Evolutionary conservation across 2,797 vertebrate species (phyloP).

Genomic region (Vireo griseus): DNA sequence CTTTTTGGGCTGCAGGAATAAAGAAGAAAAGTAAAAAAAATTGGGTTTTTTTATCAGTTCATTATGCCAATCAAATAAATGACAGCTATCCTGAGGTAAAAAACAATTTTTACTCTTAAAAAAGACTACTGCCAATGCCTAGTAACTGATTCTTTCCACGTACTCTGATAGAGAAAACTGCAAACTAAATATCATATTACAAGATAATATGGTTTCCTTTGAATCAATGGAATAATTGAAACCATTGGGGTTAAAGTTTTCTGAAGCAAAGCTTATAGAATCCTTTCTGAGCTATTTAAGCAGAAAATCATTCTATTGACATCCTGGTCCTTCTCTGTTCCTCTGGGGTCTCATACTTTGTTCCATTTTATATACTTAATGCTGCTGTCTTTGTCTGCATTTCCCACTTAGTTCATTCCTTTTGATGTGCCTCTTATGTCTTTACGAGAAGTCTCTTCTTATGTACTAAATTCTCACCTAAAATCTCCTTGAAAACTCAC

Average conservation of each 20-base stretch:
- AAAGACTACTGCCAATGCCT: neutral
- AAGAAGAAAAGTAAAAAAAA: neutral
- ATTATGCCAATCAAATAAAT: neutral
- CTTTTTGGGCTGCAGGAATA: neutral
- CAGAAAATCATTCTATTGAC: slow-evolving; percentile 13
- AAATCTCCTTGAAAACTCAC: neutral
- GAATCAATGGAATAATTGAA: neutral
- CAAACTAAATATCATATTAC: neutral
- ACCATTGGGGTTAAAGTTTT: neutral
- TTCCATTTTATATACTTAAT: slow-evolving; percentile 32
- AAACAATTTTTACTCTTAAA: neutral
- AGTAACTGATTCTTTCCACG: neutral
- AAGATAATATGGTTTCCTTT: neutral
- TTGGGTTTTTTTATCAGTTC: neutral
- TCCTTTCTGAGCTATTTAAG: slow-evolving; percentile 25
- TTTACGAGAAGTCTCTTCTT: neutral
- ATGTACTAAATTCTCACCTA: neutral
- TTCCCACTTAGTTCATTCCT: neutral
- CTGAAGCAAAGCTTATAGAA: neutral
- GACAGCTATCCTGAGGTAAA: neutral
- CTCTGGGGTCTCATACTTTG: neutral
- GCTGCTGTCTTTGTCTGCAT: neutral
- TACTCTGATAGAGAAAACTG: neutral
- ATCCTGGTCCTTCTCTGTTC: neutral
- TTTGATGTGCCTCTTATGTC: neutral